These are phyloP conservation scores for Leptodirus hochenwartii DNA, from an alignment of 2,888 invertebrate genomes.

Conservation along the genomic window DNA sequence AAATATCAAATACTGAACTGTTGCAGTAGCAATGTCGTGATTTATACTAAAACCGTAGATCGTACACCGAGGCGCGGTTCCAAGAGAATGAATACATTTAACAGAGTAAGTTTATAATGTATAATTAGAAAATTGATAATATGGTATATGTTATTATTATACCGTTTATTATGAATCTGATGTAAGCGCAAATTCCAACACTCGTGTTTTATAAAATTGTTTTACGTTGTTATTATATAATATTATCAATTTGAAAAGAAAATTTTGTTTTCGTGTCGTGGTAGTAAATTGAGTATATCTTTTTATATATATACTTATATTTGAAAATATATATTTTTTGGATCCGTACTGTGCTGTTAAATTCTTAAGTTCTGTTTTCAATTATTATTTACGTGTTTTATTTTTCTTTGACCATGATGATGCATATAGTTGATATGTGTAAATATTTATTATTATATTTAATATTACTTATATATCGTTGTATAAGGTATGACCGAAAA, in stretches of 20 bases:
- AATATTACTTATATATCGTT: constrained; percentile 27
- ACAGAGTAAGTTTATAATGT: constrained; percentile 15
- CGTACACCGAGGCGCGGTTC: constrained; percentile 24
- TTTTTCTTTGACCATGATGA: constrained; percentile 14
- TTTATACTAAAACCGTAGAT: constrained; percentile 17
- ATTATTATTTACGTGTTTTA: constrained; percentile 5
- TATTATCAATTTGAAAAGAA: too few species aligned
- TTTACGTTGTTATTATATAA: too few species aligned
- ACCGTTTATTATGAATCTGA: too few species aligned
- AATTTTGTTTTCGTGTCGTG: too few species aligned
- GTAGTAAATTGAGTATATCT: too few species aligned
- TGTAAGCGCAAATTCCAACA: too few species aligned
- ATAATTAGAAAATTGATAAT: constrained; percentile 20
- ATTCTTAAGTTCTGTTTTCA: too few species aligned
- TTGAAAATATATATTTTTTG: too few species aligned
- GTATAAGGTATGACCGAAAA: constrained; percentile 29
- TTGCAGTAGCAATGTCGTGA: constrained; percentile 16
- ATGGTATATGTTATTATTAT: constrained; percentile 21
- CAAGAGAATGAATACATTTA: constrained; percentile 18
- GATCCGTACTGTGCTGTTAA: too few species aligned
- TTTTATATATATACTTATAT: too few species aligned
- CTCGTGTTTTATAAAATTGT: too few species aligned
- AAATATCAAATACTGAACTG: constrained; percentile 15
- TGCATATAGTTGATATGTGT: constrained; percentile 20
- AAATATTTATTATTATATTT: constrained; percentile 28